These are phyloP conservation scores for Acomys russatus DNA, from an alignment of 2,797 vertebrate species.

Conservation along the genomic window DNA sequence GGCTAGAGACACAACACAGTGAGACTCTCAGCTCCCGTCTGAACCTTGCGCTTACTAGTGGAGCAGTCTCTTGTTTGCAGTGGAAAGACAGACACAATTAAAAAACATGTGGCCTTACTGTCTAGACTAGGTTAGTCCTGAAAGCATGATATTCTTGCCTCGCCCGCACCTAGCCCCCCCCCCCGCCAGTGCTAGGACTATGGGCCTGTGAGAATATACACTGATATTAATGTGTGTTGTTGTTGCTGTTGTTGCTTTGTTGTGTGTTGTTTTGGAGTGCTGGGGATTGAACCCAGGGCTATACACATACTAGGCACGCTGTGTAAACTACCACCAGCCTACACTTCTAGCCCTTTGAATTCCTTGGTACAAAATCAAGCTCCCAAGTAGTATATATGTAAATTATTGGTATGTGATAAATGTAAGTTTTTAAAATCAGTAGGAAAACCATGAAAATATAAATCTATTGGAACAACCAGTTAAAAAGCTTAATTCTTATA, in stretches of 20 bases:
- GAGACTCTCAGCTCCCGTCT: background rate
- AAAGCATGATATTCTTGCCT: background rate
- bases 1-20: background rate
- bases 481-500: background rate
- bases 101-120: background rate
- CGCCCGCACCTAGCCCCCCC: no score
- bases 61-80: constrained; percentile 21
- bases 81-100: background rate
- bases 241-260: background rate
- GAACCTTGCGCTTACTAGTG: background rate
- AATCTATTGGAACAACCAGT: constrained; percentile 23
- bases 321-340: background rate
- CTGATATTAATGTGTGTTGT: background rate
- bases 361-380: background rate
- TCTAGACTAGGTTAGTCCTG: background rate
- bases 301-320: background rate
- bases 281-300: background rate
- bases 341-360: background rate
- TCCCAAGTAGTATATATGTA: background rate
- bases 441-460: constrained; percentile 30
- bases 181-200: background rate
- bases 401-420: background rate
- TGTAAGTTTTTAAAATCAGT: background rate
- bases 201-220: background rate
- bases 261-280: background rate